These are phyloP conservation scores for Vollenhovia emeryi DNA, from an alignment of 1,140 invertebrate species.

Conservation along the genomic window DNA sequence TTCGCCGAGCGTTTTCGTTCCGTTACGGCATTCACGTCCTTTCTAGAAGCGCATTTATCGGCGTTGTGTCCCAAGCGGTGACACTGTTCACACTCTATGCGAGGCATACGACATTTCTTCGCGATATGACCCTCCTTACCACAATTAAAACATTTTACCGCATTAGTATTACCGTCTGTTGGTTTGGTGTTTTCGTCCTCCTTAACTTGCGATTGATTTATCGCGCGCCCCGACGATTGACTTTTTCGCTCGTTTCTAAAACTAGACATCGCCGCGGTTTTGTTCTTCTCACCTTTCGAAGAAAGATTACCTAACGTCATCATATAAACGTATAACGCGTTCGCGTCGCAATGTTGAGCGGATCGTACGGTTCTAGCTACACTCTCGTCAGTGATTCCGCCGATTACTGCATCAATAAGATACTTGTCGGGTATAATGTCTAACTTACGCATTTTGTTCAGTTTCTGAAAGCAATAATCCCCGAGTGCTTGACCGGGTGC, in stretches of 20 bases:
- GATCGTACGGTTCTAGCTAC: background rate
- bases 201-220: no score
- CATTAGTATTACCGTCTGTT: no score
- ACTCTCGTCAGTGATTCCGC: background rate
- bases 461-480: slow-evolving; percentile 37
- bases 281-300: no score
- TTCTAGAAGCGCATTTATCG: background rate
- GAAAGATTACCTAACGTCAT: no score
- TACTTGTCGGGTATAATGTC: slow-evolving; percentile 3
- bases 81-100: background rate
- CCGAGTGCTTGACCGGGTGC: background rate
- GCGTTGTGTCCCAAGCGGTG: background rate
- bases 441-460: background rate
- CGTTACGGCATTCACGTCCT: background rate
- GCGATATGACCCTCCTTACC: background rate
- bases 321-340: background rate
- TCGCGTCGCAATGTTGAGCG: background rate
- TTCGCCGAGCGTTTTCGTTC: background rate
- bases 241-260: no score
- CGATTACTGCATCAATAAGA: background rate
- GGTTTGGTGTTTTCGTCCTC: no score
- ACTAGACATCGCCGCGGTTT: no score
- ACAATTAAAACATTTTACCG: background rate
- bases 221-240: no score
- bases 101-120: background rate